Evolutionary conservation across 2,113 vertebrate genomes (phyloP), one percentile per base, ranked within the genome.

Genomic region (Tachycineta bicolor): DNA sequence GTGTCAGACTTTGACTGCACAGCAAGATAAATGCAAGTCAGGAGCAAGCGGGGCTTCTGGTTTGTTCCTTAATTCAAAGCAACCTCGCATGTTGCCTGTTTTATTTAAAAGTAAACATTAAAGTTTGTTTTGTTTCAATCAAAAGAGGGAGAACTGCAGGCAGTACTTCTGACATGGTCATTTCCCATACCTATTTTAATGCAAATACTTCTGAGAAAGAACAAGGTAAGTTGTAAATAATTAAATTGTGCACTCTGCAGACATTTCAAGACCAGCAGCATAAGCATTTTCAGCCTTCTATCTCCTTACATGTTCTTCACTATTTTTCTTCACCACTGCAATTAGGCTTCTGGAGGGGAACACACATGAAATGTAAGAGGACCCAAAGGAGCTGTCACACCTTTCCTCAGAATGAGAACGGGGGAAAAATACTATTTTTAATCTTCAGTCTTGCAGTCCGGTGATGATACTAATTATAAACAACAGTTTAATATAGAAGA

Each of bases 1-100:
- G 90, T 52, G 74, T 93, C 92, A 93, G 52, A 28, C 46, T 73
- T 1, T 0, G 31, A 9, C 60, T 24, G 22, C 26, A 65, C 59
- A 64, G 22, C 0, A 0, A 60, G n/a, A 15, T 2, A 8, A 2
- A 11, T 1, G 0, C 26, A 28, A 11, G 9, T 12, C 47, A 24
- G n/a, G 19, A 64, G 21, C 21, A 71, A 9, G 1, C 15, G 12
- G 3, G 16, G 22, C 1, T 14, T 18, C 41, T 14, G 46, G 8
- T 23, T 28, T 33, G 55, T 31, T 24, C 44, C 43, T 75, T 44
- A 12, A 63, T 37, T 71, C 16, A 55, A 47, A 79, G 52, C 60
- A 70, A 43, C 29, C 9, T 82, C 47, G 9, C 34, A 33, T 29
- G 44, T n/a, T 39, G 21, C 15, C 14, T 14, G 6, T n/a, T 87